phyloP scores from a whole-genome alignment of 2,113 vertebrate genomes.

The Ranitomeya imitator region DNA sequence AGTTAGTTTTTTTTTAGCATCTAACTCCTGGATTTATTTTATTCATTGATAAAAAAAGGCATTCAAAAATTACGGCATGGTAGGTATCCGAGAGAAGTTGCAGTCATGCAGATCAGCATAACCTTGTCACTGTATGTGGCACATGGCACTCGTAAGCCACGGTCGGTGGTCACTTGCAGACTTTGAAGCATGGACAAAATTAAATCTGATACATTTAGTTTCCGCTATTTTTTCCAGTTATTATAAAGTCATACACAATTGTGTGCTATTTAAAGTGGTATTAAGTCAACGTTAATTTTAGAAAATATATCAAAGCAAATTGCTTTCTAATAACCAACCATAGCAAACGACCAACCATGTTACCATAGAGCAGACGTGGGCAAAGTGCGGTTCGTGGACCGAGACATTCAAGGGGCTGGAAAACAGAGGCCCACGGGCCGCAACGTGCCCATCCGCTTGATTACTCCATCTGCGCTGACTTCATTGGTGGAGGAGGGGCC shows the following conservation, averaged over 20 bases:
- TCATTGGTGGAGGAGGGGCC: no score
- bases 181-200: background rate
- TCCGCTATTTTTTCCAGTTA: background rate
- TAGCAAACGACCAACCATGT: background rate
- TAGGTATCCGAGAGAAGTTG: background rate
- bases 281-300: background rate
- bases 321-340: background rate
- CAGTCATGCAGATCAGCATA: background rate
- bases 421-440: no score
- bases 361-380: background rate
- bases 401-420: no score
- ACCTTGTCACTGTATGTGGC: background rate
- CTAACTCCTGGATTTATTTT: background rate
- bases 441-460: no score
- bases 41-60: background rate
- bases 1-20: background rate
- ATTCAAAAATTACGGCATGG: background rate
- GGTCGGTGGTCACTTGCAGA: background rate
- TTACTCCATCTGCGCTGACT: no score
- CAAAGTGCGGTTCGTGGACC: no score
- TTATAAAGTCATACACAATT: background rate
- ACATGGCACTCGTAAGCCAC: background rate
- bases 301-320: background rate
- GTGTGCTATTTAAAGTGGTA: background rate
- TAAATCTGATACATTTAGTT: background rate